These are phyloP conservation scores for Hoplodrina blanda DNA, from an alignment of 2,888 invertebrate species.

Conservation along the genomic window DNA sequence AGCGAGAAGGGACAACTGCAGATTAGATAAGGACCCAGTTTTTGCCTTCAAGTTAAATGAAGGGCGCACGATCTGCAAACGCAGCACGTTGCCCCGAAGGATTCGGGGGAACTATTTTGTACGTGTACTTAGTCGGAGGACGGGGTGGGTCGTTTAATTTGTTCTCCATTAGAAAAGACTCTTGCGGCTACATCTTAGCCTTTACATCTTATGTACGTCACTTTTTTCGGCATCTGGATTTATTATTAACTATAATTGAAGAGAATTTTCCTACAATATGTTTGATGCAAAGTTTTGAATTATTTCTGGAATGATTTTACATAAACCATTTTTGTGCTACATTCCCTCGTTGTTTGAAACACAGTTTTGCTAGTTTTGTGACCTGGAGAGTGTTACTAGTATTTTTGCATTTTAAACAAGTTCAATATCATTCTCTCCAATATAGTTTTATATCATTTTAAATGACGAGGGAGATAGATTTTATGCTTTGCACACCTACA, in stretches of 20 bases:
- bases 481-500: too few species aligned
- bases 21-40: conserved; percentile 67
- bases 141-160: conserved; percentile 12
- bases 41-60: conserved; percentile 71
- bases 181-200: conserved; percentile 12
- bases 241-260: conserved; percentile 4
- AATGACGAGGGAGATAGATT: background rate
- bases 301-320: conserved; percentile 3
- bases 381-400: background rate
- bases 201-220: conserved; percentile 3
- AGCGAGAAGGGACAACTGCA: conserved; percentile 60
- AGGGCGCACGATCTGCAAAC: conserved; percentile 64
- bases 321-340: background rate
- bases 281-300: background rate
- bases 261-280: background rate
- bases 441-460: background rate
- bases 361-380: conserved; percentile 28
- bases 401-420: conserved; percentile 18
- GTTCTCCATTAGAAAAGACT: conserved; percentile 3
- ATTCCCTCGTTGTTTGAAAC: conserved; percentile 22
- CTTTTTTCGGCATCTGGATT: conserved; percentile 2
- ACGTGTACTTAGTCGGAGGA: conserved; percentile 34
- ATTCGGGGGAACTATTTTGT: conserved; percentile 46
- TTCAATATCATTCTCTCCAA: background rate
- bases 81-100: conserved; percentile 49